Percentiles rank a stretch among this genome's conserved stretches.
Conservation (phyloP, 2,113 vertebrate species). For the Puffinus mauretanicus region DNA sequence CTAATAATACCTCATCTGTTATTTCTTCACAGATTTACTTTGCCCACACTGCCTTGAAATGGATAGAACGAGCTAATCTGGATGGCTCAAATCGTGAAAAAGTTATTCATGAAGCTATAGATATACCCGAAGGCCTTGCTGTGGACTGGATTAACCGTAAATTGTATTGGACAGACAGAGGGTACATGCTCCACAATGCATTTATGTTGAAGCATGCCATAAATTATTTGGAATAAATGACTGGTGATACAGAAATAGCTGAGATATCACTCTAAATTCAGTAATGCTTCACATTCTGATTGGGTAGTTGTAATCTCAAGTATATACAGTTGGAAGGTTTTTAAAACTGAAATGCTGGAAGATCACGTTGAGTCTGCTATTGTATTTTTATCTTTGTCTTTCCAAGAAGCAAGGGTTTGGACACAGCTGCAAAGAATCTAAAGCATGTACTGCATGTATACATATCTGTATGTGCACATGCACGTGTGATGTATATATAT, state of each 20-base stretch:
- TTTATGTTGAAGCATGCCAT: constrained; percentile 3
- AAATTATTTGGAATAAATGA: constrained; percentile 20
- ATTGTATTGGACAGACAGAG: constrained; percentile 91
- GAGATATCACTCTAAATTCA: not conserved
- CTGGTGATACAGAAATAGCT: constrained; percentile 19
- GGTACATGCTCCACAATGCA: constrained; percentile 69
- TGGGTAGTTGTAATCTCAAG: not conserved
- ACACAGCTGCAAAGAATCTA: not conserved
- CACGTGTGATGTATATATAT: not conserved
- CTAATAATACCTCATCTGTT: not conserved
- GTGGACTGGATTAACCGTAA: constrained; percentile 88
- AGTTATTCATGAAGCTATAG: constrained; percentile 74
- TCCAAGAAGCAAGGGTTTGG: not conserved
- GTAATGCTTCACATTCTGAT: not conserved
- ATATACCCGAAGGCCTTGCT: constrained; percentile 81
- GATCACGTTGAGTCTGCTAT: not conserved
- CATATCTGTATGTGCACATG: not conserved
- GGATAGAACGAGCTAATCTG: constrained; percentile 84
- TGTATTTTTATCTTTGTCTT: constrained; percentile 25
- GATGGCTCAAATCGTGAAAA: constrained; percentile 79
- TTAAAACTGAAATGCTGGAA: not conserved
- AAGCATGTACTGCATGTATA: not conserved
- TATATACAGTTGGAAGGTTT: not conserved
- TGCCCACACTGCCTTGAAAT: constrained; percentile 79
- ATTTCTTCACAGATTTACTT: constrained; percentile 85